phyloP scores from a whole-genome alignment of 2,113 vertebrate genomes.

The Passer domesticus region DNA sequence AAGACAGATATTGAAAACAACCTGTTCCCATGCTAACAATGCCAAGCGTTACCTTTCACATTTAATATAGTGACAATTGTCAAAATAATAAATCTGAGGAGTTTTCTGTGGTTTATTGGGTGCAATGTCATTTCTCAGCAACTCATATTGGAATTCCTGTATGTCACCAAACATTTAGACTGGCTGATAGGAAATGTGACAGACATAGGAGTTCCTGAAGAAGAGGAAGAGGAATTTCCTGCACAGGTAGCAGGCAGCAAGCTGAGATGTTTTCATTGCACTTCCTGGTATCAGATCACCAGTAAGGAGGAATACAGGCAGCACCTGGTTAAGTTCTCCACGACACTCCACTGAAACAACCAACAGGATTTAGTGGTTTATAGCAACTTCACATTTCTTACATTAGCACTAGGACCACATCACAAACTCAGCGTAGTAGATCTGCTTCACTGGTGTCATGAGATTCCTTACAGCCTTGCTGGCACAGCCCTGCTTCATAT shows the following conservation, averaged over 20 bases:
- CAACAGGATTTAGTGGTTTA: background rate
- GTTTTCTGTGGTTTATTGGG: background rate
- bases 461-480: background rate
- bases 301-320: background rate
- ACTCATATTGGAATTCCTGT: background rate
- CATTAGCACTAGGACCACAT: background rate
- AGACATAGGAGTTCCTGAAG: slow-evolving; percentile 50
- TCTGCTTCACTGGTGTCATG: background rate
- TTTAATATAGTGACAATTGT: background rate
- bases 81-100: background rate
- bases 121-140: background rate
- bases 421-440: background rate
- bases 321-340: background rate
- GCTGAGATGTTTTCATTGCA: slow-evolving; percentile 18
- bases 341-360: background rate
- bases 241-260: slow-evolving; percentile 40
- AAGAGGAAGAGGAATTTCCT: slow-evolving; percentile 57
- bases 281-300: slow-evolving; percentile 11
- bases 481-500: background rate
- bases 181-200: background rate
- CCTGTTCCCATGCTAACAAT: background rate
- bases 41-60: background rate
- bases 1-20: background rate
- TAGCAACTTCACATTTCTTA: background rate
- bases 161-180: slow-evolving; percentile 20